Percentiles rank a stretch among this genome's conserved stretches.
Conservation (phyloP, 2,113 vertebrate species). For the Nibea coibor region DNA sequence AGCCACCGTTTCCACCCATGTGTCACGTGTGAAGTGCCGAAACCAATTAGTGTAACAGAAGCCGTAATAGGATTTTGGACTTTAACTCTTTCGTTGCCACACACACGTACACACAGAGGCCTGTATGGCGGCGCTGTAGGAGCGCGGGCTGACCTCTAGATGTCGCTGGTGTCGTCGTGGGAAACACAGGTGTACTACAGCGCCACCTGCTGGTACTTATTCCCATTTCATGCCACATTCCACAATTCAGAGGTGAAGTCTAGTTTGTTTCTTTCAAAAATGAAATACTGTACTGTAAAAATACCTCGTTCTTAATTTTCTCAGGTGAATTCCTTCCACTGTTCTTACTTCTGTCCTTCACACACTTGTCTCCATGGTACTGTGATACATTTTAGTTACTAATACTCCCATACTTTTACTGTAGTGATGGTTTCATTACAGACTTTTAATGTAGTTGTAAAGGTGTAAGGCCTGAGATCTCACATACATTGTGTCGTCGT, state of each 20-base stretch:
- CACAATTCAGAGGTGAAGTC: background rate
- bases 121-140: background rate
- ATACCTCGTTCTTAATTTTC: too few relatives aligned
- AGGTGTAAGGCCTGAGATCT: too few relatives aligned
- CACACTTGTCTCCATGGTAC: too few relatives aligned
- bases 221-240: background rate
- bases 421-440: background rate
- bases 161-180: constrained; percentile 11
- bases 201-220: background rate
- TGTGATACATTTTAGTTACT: background rate
- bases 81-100: constrained; percentile 47
- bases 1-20: constrained; percentile 36
- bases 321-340: too few relatives aligned
- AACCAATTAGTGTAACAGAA: constrained; percentile 38
- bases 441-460: background rate
- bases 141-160: background rate
- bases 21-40: constrained; percentile 50
- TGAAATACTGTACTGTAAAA: too few relatives aligned
- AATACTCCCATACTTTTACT: too few relatives aligned
- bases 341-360: too few relatives aligned
- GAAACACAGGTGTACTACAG: background rate
- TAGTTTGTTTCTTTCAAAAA: too few relatives aligned
- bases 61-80: constrained; percentile 69
- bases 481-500: too few relatives aligned
- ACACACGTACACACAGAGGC: too few relatives aligned